Base-by-base conservation (phyloP, 2,113 vertebrate genomes). In the Psilopogon haemacephalus region DNA sequence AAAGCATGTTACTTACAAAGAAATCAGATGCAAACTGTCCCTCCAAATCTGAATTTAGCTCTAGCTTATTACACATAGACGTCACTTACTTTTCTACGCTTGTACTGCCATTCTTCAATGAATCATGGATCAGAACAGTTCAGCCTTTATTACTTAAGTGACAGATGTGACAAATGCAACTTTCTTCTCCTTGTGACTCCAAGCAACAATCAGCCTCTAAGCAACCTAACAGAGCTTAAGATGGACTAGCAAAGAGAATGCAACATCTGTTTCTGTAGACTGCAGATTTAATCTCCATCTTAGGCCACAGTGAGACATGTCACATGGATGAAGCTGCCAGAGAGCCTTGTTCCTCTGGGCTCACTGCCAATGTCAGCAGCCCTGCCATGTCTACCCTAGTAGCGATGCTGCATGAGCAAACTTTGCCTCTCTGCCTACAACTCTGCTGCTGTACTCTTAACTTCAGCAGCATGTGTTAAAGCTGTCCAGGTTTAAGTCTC, bases 241-340 rank as follows among this genome's bases (percentile, higher is more conserved):
- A 58, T 12, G 19, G 50, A 58, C 27, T 37, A 46, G 56, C 8
- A 70, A 58, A 79, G 12, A 32, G 12, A 30, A 80, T 9, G 3
- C 12, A 56, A 10, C 33, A 15, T n/a, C 10, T 38, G 27, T 15
- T 71, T 54, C 44, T 65, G 38, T 46, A 58, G 37, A n/a, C 17
- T 35, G 38, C 8, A 35, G 12, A 9, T 81, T 63, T 9, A 35
- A n/a, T 9, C 0, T 0, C 42, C 56, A 26, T 37, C 28, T 33
- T 4, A 5, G 46, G 27, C 54, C 1, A 1, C n/a, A 23, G 21
- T 15, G 59, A 73, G 9, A 18, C 42, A 19, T 28, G 8, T 4
- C 21, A 74, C 6, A 5, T 3, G 30, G 15, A 11, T 67, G 46
- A 38, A 17, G 19, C 11, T 58, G 35, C 27, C 44, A 35, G 74